Percentiles rank a stretch among this genome's conserved stretches.
phyloP scores from a whole-genome alignment of 2,113 vertebrate genomes.

The Nesoenas mayeri region DNA sequence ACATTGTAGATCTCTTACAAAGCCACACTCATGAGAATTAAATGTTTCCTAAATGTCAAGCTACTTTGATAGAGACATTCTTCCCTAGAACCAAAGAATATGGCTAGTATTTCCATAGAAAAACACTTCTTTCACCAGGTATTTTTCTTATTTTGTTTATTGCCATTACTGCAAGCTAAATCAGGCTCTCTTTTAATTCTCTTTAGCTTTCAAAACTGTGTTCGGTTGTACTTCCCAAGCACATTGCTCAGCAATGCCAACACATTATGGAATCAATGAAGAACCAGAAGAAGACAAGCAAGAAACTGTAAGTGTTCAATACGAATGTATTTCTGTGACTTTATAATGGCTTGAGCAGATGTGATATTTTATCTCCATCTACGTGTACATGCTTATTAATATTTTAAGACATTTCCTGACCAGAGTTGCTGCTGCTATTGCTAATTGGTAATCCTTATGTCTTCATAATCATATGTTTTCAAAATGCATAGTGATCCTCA shows the following conservation, averaged over 20 bases:
- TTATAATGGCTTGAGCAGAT: conserved; percentile 17
- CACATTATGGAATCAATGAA: not conserved
- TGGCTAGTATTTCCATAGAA: not conserved
- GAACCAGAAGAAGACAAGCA: not conserved
- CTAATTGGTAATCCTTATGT: not conserved
- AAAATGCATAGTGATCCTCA: not conserved
- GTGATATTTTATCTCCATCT: not conserved
- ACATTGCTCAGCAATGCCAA: not conserved
- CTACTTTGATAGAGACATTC: not conserved
- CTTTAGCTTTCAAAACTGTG: not conserved
- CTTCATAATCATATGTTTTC: not conserved
- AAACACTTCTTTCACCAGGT: not conserved
- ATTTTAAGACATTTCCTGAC: conserved; percentile 6
- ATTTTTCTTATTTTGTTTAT: not conserved
- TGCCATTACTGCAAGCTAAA: not conserved
- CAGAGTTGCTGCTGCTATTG: not conserved
- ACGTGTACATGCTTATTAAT: not conserved
- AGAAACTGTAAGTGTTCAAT: not conserved
- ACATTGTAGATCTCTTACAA: not conserved
- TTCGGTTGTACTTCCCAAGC: not conserved
- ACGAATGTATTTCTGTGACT: not conserved
- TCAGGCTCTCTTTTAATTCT: not conserved
- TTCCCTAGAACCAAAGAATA: not conserved
- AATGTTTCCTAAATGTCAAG: conserved; percentile 11
- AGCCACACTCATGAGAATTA: not conserved